Percentiles rank a stretch among this genome's conserved stretches.
Evolutionary conservation across 2,797 vertebrate species (phyloP).

Genomic region (Vespertilio murinus): DNA sequence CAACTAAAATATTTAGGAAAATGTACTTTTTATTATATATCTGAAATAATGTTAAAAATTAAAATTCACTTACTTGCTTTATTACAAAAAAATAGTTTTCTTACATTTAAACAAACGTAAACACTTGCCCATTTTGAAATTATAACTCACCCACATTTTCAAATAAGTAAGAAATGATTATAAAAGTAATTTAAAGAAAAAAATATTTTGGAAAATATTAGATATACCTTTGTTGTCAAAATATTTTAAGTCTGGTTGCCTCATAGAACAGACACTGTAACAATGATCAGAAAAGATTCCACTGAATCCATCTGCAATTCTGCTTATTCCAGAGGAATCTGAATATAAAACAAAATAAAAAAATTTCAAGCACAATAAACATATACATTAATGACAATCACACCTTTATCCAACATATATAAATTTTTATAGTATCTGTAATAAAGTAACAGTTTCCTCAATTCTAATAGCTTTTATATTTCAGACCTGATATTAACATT

Average conservation of each 20-base stretch:
- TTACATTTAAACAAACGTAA: constrained; percentile 13
- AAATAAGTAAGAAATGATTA: constrained; percentile 18
- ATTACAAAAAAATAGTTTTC: not conserved
- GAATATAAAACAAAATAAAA: not conserved
- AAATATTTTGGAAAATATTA: constrained; percentile 52
- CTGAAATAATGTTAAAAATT: constrained; percentile 46
- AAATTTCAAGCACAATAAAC: not conserved
- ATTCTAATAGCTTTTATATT: constrained; percentile 24
- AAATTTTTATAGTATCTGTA: not conserved
- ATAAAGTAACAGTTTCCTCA: constrained; percentile 1
- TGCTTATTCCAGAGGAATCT: constrained; percentile 86
- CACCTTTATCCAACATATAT: not conserved
- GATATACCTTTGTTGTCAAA: constrained; percentile 85
- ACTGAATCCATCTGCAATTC: constrained; percentile 86
- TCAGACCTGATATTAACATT: not conserved
- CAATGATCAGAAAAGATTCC: constrained; percentile 89
- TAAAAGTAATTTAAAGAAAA: constrained; percentile 31
- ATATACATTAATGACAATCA: not conserved
- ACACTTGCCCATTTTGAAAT: constrained; percentile 42
- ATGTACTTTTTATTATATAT: not conserved
- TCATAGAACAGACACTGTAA: constrained; percentile 88
- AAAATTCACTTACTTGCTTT: constrained; percentile 28
- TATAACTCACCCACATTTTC: constrained; percentile 37
- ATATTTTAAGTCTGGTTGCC: constrained; percentile 84
- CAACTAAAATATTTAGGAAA: not conserved